Evolutionary conservation across 2,888 invertebrate genomes (phyloP).

Genomic region (Choreutis nemorana): DNA sequence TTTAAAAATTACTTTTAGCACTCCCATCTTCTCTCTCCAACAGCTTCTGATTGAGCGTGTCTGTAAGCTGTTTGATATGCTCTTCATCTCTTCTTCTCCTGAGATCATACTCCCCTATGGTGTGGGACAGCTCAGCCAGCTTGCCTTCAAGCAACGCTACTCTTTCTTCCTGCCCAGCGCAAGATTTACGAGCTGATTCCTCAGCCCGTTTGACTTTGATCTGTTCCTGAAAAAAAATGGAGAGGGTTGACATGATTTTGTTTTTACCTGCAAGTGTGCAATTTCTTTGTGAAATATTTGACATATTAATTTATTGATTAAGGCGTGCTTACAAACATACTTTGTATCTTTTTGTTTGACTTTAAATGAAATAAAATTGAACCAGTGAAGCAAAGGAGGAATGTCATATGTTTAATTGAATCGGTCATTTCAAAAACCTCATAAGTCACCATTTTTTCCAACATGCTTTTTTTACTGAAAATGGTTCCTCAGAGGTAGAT

Average conservation of each 20-base stretch:
- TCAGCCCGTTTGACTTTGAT: slow-evolving; percentile 76
- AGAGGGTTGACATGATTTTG: too few species aligned
- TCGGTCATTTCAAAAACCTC: too few species aligned
- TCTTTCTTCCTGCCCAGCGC: slow-evolving; percentile 77
- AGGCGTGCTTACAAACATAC: too few species aligned
- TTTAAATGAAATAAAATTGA: slow-evolving; percentile 4
- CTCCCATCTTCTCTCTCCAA: too few species aligned
- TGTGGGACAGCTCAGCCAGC: slow-evolving; percentile 80
- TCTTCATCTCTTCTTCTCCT: slow-evolving; percentile 75
- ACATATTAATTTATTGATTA: too few species aligned
- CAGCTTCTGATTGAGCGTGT: slow-evolving; percentile 40
- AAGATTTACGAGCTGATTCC: slow-evolving; percentile 72
- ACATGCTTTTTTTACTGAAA: too few species aligned
- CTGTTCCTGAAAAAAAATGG: slow-evolving; percentile 62
- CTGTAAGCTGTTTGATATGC: slow-evolving; percentile 73
- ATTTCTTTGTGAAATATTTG: too few species aligned
- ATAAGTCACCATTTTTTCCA: too few species aligned
- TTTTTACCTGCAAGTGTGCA: too few species aligned
- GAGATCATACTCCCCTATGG: slow-evolving; percentile 80
- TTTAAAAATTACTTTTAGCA: too few species aligned
- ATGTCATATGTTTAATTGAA: too few species aligned
- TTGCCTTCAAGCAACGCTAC: slow-evolving; percentile 79
- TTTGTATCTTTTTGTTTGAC: background rate
- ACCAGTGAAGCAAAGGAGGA: slow-evolving; percentile 2
- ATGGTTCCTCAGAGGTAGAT: too few species aligned